Base-by-base conservation (phyloP, 92 coral and sea anemone species). In the Porites rus region DNA sequence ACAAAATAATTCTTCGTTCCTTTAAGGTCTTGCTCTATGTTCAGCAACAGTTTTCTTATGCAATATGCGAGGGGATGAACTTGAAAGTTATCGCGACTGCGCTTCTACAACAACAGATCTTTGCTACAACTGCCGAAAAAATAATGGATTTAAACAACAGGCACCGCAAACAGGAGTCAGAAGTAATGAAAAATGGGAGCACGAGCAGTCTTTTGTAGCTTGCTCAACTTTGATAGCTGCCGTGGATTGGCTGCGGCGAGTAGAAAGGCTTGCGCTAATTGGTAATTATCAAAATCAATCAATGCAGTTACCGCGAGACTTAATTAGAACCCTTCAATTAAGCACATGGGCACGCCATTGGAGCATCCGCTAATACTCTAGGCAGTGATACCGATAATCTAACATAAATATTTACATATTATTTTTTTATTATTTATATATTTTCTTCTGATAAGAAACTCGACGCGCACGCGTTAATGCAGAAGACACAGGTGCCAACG, bases 191-290 rank as follows among this genome's bases (percentile, higher is more conserved):
- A 62, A 73, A 4, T 43, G 73, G 11, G 65, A 24, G 64, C 20
- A 21, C 80, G 4, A 53, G 80, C 65, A n/a, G 65, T 10, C 80
- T 83, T 67, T 73, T 74, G 66, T 83, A 83, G 73, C 62, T 16
- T 10, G 18, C 22, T n/a, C 51, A 62, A 60, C 65, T 50, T 20
- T 16, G 28, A 22, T 50, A n/a, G 8, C 13, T 3, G 8, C 14
- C 69, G 46, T n/a, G 85, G 90, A 89, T 89, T 92, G 95, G 93
- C 31, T 61, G 92, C 95, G 93, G 95, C 87, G 62, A 69, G 61
- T 59, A 69, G 31, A 87, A 86, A 89, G 88, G 91, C n/a, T 6
- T 3, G 16, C 2, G 51, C 72, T 92, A 76, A 85, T 81, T 85
- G 86, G 69, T 64, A 83, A 61, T 86, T 82, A 76, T 69, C 78